Conservation (phyloP, 2,888 invertebrate species). For the Catocala sponsa region DNA sequence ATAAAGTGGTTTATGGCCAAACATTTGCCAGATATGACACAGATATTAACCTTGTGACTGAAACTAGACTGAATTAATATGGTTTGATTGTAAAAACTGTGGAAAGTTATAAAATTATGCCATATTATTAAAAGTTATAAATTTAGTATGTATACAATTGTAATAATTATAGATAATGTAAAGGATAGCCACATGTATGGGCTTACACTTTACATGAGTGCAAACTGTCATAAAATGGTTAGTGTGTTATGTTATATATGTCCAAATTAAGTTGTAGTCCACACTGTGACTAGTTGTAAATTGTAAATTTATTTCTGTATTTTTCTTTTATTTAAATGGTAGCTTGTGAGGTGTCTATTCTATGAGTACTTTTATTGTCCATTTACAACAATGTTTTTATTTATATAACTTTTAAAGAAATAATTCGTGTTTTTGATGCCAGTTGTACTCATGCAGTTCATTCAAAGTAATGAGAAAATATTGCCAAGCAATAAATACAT, state of each 20-base stretch:
- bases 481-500: conserved; percentile 13
- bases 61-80: conserved; percentile 51
- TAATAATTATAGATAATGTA: conserved; percentile 16
- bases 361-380: conserved; percentile 34
- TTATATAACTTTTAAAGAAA: conserved; percentile 28
- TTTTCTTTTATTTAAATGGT: conserved; percentile 16
- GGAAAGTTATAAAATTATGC: conserved; percentile 19
- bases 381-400: conserved; percentile 36
- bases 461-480: conserved; percentile 7
- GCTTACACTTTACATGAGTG: not conserved
- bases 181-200: conserved; percentile 7
- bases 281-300: conserved; percentile 23
- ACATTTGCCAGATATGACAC: conserved; percentile 14
- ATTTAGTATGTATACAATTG: conserved; percentile 8
- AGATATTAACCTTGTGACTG: conserved; percentile 39
- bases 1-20: not conserved
- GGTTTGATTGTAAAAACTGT: conserved; percentile 28
- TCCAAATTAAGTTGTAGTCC: conserved; percentile 8
- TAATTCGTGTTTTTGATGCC: conserved; percentile 9
- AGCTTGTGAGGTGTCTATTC: conserved; percentile 27
- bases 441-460: not conserved
- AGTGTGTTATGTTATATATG: conserved; percentile 5
- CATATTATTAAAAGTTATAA: too few relatives aligned
- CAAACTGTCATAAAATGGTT: conserved; percentile 8
- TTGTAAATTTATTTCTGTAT: conserved; percentile 10